phyloP scores from a whole-genome alignment of 1,140 invertebrate genomes.

The Cydia pomonella region DNA sequence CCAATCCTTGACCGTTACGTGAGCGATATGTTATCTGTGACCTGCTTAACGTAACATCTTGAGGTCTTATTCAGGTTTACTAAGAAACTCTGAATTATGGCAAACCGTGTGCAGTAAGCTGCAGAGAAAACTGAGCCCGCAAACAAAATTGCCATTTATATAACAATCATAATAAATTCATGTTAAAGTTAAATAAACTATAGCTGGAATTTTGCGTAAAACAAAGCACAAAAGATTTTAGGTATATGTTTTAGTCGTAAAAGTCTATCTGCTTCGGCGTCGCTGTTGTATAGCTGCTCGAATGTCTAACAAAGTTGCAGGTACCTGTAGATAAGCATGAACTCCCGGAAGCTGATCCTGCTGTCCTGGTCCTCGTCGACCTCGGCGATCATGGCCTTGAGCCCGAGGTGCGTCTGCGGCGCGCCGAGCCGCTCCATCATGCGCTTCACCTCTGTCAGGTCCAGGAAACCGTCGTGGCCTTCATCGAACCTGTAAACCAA shows the following conservation, averaged over 20 bases:
- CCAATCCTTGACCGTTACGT: background rate
- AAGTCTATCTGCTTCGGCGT: too few species aligned
- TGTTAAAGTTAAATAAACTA: too few species aligned
- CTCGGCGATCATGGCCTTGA: constrained; percentile 97
- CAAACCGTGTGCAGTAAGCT: too few species aligned
- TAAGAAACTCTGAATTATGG: background rate
- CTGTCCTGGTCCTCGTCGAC: constrained; percentile 95
- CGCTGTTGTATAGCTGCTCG: background rate
- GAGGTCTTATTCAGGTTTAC: constrained; percentile 10
- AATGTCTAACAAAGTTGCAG: too few species aligned
- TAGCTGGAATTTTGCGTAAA: too few species aligned
- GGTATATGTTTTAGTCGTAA: too few species aligned
- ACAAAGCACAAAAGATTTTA: too few species aligned
- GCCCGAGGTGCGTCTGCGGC: constrained; percentile 95
- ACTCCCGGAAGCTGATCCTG: constrained; percentile 96
- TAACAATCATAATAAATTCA: too few species aligned
- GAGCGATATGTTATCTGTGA: constrained; percentile 3
- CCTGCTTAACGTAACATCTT: background rate
- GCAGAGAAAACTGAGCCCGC: too few species aligned
- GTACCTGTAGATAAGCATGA: constrained; percentile 90
- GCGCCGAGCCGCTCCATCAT: constrained; percentile 99
- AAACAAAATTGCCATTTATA: too few species aligned
- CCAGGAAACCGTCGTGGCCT: constrained; percentile 92
- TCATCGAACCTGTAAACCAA: constrained; percentile 90
- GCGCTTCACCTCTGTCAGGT: constrained; percentile 92